These are phyloP conservation scores for Syngnathoides biaculeatus DNA, from an alignment of 2,113 vertebrate species.

Conservation along the genomic window DNA sequence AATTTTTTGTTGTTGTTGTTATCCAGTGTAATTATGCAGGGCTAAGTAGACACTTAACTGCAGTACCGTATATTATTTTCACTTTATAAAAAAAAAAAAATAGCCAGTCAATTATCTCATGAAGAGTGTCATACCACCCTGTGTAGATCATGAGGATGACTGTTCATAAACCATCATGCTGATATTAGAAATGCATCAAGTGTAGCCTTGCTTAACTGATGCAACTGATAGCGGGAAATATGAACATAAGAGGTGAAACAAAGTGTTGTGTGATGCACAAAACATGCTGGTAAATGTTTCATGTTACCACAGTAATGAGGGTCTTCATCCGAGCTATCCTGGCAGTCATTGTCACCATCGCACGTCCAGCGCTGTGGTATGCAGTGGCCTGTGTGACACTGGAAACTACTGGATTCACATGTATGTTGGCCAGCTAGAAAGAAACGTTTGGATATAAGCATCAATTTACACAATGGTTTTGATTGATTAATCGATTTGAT, in stretches of 20 bases:
- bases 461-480: not conserved
- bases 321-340: slow-evolving; percentile 90
- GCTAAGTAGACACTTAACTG: too few relatives aligned
- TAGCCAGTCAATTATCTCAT: too few relatives aligned
- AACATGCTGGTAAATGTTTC: not conserved
- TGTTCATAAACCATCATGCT: not conserved
- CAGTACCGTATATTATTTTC: too few relatives aligned
- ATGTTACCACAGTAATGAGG: slow-evolving; percentile 75
- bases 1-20: too few relatives aligned
- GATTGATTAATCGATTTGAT: too few relatives aligned
- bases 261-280: not conserved
- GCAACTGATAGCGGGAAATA: not conserved
- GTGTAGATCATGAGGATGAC: not conserved
- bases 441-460: slow-evolving; percentile 13
- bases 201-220: not conserved
- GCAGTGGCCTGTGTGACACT: slow-evolving; percentile 92
- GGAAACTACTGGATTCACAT: slow-evolving; percentile 92
- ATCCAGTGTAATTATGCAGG: too few relatives aligned
- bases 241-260: not conserved
- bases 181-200: not conserved
- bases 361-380: slow-evolving; percentile 95
- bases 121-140: not conserved
- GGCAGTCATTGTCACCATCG: slow-evolving; percentile 90
- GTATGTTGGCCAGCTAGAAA: slow-evolving; percentile 86
- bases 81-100: too few relatives aligned